Percentiles rank a stretch among this genome's conserved stretches.
phyloP scores from a whole-genome alignment of 2,888 invertebrate species.

The Cheilosia variabilis region DNA sequence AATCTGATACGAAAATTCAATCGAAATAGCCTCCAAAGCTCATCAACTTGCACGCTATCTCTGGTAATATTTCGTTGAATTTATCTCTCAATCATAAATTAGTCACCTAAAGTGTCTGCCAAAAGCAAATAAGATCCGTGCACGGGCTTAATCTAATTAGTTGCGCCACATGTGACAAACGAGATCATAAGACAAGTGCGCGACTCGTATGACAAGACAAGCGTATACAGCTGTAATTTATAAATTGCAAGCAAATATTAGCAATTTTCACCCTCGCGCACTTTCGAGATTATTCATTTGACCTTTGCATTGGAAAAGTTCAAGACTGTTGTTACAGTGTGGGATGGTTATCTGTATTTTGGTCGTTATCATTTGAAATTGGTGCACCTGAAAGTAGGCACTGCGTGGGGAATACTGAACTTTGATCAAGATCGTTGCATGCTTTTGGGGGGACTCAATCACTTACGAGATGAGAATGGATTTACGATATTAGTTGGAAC shows the following conservation, averaged over 20 bases:
- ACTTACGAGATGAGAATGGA: not conserved
- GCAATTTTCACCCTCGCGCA: conserved; percentile 64
- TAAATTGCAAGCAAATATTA: conserved; percentile 58
- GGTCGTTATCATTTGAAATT: conserved; percentile 15
- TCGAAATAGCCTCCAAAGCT: conserved; percentile 28
- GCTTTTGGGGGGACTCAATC: not conserved
- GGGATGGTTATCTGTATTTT: not conserved
- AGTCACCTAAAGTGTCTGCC: conserved; percentile 40
- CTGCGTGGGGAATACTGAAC: too few relatives aligned
- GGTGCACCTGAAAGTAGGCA: conserved; percentile 23
- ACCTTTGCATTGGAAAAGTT: conserved; percentile 71
- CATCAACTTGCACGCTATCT: conserved; percentile 2
- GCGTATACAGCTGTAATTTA: not conserved
- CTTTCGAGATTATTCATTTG: conserved; percentile 68
- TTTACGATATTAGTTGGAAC: conserved; percentile 3
- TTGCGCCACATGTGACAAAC: conserved; percentile 59
- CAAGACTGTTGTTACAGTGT: conserved; percentile 43
- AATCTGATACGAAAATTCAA: conserved; percentile 12
- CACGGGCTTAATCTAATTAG: conserved; percentile 65
- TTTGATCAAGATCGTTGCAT: not conserved
- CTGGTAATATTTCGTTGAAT: not conserved
- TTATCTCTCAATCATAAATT: conserved; percentile 59
- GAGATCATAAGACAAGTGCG: conserved; percentile 61
- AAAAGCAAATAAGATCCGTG: conserved; percentile 37
- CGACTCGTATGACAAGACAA: conserved; percentile 19